Base-by-base conservation (phyloP, 1,140 invertebrate genomes). In the Trinorchestia longiramus region DNA sequence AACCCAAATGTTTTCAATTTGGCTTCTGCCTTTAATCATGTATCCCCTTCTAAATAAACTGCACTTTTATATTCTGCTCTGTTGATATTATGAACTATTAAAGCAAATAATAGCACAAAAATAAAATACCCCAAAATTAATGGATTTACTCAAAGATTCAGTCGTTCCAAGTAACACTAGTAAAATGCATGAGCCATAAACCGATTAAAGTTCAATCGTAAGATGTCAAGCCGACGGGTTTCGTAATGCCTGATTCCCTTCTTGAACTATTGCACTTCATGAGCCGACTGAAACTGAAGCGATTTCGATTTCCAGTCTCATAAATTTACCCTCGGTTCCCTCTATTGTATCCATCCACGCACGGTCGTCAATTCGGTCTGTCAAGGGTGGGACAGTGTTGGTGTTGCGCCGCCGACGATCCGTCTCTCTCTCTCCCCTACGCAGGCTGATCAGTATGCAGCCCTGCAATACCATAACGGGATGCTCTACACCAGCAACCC, bases 391-490 rank as follows among this genome's bases (percentile, higher is more conserved):
- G 62, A 77, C 62, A 77, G 62, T 77, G 62, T 77, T 77, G 62
- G 62, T 77, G 62, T 77, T 77, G 62, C 62, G 11, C 62, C 62
- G 62, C 28, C 62, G 62, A 77, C 62, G 62, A 91, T 44, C 88
- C 41, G 43, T 91, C 92, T 28, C 90, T 92, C n/a, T 90, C 41
- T 43, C 95, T 95, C 95, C 96, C 96, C 95, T 95, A 95, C 90
- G 57, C 91, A 95, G 95, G 28, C 96, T 96, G 87, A 96, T 96
- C 96, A 96, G 96, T 96, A 96, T 96, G 96, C 96, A 95, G 96
- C 42, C 45, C 96, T 95, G 96, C 95, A 96, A 95, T 77, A 96
- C 95, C 96, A 96, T 96, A 96, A 96, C 96, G 96, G 96, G 96
- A 95, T 96, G 62, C 77, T 43, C 87, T n/a, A 57, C 92, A 41